phyloP scores from a whole-genome alignment of 1,140 invertebrate species.

The Brachionus manjavacas region DNA sequence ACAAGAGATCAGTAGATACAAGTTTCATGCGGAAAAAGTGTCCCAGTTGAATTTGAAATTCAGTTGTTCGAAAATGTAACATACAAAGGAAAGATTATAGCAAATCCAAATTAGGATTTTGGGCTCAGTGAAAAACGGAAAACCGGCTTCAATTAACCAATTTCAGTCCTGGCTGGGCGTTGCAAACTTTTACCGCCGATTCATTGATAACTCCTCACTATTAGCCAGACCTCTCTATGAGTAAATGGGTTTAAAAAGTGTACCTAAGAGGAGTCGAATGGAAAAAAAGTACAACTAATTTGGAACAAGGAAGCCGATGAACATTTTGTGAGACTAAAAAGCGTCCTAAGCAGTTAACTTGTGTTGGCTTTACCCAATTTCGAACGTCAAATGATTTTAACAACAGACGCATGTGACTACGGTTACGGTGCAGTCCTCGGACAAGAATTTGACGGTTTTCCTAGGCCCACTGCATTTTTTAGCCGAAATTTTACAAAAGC shows the following conservation, averaged over 20 bases:
- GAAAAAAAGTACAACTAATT: not conserved
- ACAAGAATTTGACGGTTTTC: not conserved
- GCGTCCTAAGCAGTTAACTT: not conserved
- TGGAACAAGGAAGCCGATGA: not conserved
- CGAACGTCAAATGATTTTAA: not conserved
- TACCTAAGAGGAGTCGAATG: not conserved
- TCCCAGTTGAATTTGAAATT: no score
- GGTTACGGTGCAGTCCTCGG: not conserved
- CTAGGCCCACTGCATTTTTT: not conserved
- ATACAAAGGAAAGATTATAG: no score
- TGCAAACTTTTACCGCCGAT: not conserved
- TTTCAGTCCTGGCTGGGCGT: not conserved
- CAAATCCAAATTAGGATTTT: no score
- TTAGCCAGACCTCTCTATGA: not conserved
- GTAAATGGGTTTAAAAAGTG: not conserved
- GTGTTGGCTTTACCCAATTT: not conserved
- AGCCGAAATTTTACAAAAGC: not conserved
- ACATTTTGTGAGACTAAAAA: not conserved
- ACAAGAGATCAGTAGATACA: not conserved
- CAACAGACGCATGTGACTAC: no score
- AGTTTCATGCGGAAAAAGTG: not conserved
- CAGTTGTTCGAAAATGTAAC: no score
- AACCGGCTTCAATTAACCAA: not conserved
- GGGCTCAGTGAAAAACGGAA: no score
- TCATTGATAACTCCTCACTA: not conserved